Base-by-base conservation (phyloP, 92 coral and sea anemone genomes). In the Diadumene lineata region DNA sequence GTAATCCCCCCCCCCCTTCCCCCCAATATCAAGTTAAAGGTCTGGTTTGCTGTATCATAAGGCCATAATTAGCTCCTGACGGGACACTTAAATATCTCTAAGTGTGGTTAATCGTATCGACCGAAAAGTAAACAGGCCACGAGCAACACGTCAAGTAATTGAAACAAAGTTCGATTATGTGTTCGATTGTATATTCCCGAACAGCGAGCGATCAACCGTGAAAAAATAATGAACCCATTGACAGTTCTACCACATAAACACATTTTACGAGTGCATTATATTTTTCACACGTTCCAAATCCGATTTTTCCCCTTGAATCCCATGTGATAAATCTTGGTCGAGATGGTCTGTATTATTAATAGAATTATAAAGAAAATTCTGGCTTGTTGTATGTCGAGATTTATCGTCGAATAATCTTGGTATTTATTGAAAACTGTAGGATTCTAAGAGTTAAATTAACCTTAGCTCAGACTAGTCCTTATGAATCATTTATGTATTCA, bases 71-170 rank as follows among this genome's bases (percentile, higher is more conserved):
- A 30, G 31, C 68, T 30, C 43, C 13, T 62, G 68, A 62, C 68
- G 31, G 38, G 68, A 62, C 11, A 62, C 38, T 62, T 62, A 26
- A 30, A 11, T 1, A 30, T 31, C 68, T 62, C 43, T 62, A 62
- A 58, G 27, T 62, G 68, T 62, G 68, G 68, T 62, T 62, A 28
- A 30, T 62, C n/a, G 19, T 62, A 62, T 28, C 38, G 29, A n/a
- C 23, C n/a, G 1, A 62, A 23, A 62, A 62, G 31, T 31, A 62
- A 62, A 62, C 68, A 62, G 27, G 31, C 38, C 38, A 11, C 16
- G 68, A 62, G n/a, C 38, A 28, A 62, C n/a, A 30, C 31, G 43
- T 31, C 31, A 28, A 62, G 31, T 62, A 62, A 62, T 31, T 58
- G 6, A 1, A 62, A 62, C 43, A 62, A 58, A 58, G 22, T 22